These are phyloP conservation scores for Drosophila gaucha DNA, from an alignment of 2,888 invertebrate genomes.

Conservation along the genomic window DNA sequence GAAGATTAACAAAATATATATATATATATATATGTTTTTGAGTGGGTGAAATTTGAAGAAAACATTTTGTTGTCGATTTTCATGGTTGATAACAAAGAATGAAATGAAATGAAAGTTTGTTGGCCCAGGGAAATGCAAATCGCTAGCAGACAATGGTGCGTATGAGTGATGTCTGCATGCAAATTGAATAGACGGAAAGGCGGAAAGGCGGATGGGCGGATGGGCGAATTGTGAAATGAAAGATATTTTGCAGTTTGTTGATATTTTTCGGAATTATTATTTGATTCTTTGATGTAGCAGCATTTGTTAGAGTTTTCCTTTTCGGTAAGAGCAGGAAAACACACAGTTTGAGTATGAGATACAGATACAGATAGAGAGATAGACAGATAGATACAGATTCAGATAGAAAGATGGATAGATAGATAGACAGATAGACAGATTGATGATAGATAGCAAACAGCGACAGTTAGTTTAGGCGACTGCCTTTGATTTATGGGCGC, in stretches of 20 bases:
- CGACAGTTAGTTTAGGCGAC: constrained; percentile 42
- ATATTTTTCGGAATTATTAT: constrained; percentile 74
- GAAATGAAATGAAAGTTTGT: constrained; percentile 67
- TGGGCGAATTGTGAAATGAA: constrained; percentile 4
- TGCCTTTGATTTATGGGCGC: constrained; percentile 69
- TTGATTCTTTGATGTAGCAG: constrained; percentile 79
- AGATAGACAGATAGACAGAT: constrained; percentile 41
- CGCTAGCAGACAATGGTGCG: constrained; percentile 56
- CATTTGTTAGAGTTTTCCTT: constrained; percentile 65
- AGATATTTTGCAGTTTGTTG: constrained; percentile 38
- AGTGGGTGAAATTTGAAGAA: constrained; percentile 75
- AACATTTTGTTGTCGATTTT: constrained; percentile 59
- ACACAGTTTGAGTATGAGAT: constrained; percentile 41
- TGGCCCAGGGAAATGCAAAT: constrained; percentile 63
- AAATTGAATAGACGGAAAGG: constrained; percentile 53
- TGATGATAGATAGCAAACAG: constrained; percentile 42
- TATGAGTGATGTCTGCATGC: constrained; percentile 62
- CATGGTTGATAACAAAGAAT: constrained; percentile 64
- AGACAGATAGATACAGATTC: constrained; percentile 50
- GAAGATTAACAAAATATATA: constrained; percentile 44
- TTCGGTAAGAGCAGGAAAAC: constrained; percentile 60
- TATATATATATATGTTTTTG: constrained; percentile 8
- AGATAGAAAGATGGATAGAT: constrained; percentile 31
- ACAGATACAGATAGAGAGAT: constrained; percentile 40
- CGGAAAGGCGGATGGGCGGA: neutral